Evolutionary conservation across 2,797 vertebrate genomes (phyloP).

Genomic region (Danio jaintianensis): DNA sequence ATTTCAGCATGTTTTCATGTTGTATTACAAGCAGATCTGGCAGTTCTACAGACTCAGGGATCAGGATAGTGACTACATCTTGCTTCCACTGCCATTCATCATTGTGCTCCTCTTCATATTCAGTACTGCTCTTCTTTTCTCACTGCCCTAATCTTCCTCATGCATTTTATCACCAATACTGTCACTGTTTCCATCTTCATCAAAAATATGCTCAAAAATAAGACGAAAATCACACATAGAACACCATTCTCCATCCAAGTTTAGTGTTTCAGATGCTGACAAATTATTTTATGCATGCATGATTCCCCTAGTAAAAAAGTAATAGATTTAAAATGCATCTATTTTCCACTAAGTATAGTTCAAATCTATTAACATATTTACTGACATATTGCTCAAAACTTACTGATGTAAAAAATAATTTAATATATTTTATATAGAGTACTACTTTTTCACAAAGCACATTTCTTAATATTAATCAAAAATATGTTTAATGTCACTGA

Average conservation of each 20-base stretch:
- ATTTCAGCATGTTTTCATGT: neutral
- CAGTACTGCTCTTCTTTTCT: slow-evolving; percentile 7
- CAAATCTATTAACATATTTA: too few species aligned
- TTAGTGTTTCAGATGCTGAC: neutral
- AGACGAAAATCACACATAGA: slow-evolving; percentile 13
- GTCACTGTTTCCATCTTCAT: neutral
- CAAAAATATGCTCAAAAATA: neutral
- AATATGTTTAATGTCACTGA: too few species aligned
- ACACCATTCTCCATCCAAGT: neutral
- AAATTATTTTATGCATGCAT: neutral
- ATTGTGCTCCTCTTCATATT: neutral
- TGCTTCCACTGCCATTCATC: slow-evolving; percentile 5
- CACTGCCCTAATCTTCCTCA: neutral
- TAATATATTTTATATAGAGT: too few species aligned
- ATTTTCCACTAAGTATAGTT: too few species aligned
- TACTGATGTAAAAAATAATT: too few species aligned
- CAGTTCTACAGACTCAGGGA: neutral
- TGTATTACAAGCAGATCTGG: neutral
- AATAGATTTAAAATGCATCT: too few species aligned
- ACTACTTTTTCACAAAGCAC: too few species aligned
- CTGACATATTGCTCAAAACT: too few species aligned
- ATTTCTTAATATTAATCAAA: too few species aligned
- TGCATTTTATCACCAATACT: slow-evolving; percentile 1
- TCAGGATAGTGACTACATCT: neutral
- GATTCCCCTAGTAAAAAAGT: too few species aligned